Evolutionary conservation across 2,797 vertebrate genomes (phyloP).

Genomic region (Gorsachius magnificus): DNA sequence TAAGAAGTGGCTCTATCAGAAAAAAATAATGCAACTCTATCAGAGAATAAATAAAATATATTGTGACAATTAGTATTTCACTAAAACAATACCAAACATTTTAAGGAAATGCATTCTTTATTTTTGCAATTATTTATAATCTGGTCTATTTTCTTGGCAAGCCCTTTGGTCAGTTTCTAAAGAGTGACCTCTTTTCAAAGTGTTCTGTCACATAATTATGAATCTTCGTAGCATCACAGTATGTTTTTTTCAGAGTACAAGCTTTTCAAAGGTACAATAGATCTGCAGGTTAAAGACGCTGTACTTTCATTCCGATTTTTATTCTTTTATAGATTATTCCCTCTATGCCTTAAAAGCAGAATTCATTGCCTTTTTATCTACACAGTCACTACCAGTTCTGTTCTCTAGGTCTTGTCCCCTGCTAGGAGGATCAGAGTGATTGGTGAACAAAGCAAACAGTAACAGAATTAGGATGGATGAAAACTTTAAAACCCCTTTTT

Average conservation of each 20-base stretch:
- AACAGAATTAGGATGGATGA: slow-evolving; percentile 73
- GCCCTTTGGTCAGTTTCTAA: slow-evolving; percentile 68
- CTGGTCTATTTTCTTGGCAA: slow-evolving; percentile 78
- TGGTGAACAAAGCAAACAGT: slow-evolving; percentile 81
- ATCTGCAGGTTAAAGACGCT: slow-evolving; percentile 77
- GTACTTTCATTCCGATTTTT: slow-evolving; percentile 77
- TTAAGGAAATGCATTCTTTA: slow-evolving; percentile 58
- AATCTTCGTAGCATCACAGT: slow-evolving; percentile 69
- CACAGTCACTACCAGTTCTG: slow-evolving; percentile 77
- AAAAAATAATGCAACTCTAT: slow-evolving; percentile 81
- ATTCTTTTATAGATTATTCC: slow-evolving; percentile 77
- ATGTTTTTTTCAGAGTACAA: slow-evolving; percentile 62
- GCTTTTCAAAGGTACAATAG: slow-evolving; percentile 80
- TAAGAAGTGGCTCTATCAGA: slow-evolving; percentile 80
- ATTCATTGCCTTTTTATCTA: slow-evolving; percentile 81
- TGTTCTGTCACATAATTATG: slow-evolving; percentile 72
- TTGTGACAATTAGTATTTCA: slow-evolving; percentile 73
- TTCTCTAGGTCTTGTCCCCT: slow-evolving; percentile 79
- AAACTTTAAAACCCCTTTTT: slow-evolving; percentile 64
- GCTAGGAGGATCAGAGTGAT: slow-evolving; percentile 82
- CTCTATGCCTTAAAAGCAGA: slow-evolving; percentile 78
- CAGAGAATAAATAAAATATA: slow-evolving; percentile 78
- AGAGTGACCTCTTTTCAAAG: slow-evolving; percentile 70
- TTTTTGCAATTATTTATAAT: slow-evolving; percentile 83
- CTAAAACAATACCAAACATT: slow-evolving; percentile 58